A percentile compares a stretch with the other conserved stretches of the same genome.
Conservation (phyloP, 1,140 invertebrate species). For the Helicoverpa zea region DNA sequence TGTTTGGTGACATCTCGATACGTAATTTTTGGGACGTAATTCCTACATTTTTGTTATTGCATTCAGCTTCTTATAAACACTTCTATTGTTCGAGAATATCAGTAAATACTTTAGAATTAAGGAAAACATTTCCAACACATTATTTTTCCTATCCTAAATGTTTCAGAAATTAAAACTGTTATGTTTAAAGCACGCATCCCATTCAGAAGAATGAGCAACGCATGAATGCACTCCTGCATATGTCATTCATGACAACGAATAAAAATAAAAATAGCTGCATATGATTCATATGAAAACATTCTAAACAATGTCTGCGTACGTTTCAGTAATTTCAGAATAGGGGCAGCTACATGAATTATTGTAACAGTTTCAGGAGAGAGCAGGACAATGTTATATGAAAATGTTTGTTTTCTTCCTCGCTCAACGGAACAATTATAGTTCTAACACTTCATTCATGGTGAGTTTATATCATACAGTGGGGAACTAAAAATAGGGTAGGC, state of each 20-base stretch:
- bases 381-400: not conserved
- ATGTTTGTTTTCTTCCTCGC: not conserved
- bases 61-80: too few relatives aligned
- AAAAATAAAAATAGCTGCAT: constrained; percentile 2
- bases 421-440: constrained; percentile 39
- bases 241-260: constrained; percentile 16
- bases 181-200: not conserved
- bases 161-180: not conserved
- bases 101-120: too few relatives aligned
- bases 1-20: not conserved
- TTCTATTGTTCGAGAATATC: too few relatives aligned
- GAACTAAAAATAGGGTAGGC: constrained; percentile 24
- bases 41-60: too few relatives aligned
- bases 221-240: not conserved
- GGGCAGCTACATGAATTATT: constrained; percentile 29
- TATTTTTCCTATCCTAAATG: too few relatives aligned
- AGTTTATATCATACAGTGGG: constrained; percentile 26
- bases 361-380: not conserved
- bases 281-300: constrained; percentile 17
- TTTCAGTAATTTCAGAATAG: constrained; percentile 37
- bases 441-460: constrained; percentile 36
- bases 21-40: not conserved
- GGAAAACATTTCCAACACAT: too few relatives aligned
- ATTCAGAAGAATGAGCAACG: not conserved
- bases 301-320: constrained; percentile 30